Conservation (phyloP, 53 echinoderm and acorn worm species). For the Stichopus horrens region DNA sequence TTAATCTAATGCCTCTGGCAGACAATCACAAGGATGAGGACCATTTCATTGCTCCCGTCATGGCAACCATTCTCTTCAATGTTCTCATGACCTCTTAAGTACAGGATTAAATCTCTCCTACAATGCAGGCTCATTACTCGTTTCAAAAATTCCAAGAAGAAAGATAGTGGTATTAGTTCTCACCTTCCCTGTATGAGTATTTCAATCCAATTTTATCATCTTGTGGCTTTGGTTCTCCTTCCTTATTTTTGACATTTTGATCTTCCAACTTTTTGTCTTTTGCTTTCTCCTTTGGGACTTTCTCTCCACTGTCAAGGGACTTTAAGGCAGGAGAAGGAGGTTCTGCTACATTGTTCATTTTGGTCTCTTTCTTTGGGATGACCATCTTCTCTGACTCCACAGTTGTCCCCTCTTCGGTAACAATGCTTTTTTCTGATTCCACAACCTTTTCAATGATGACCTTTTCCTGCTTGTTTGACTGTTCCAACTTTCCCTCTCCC, state of each 20-base stretch:
- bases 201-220: slow-evolving; percentile 98
- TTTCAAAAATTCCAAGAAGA: too few relatives aligned
- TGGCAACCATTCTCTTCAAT: too few relatives aligned
- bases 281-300: slow-evolving; percentile 51
- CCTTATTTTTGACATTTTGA: slow-evolving; percentile 75
- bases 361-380: slow-evolving; percentile 37
- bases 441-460: neutral
- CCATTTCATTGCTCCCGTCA: too few relatives aligned
- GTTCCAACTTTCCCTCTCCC: neutral
- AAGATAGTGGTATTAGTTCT: slow-evolving; percentile 8
- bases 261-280: slow-evolving; percentile 75
- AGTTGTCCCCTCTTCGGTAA: neutral
- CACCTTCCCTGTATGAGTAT: slow-evolving; percentile 99
- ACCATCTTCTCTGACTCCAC: neutral
- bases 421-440: neutral
- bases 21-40: too few relatives aligned
- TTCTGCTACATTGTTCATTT: slow-evolving; percentile 16
- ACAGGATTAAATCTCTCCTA: too few relatives aligned
- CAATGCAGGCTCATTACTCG: too few relatives aligned
- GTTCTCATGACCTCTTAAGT: too few relatives aligned
- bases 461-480: neutral
- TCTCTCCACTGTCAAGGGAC: neutral
- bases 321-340: neutral
- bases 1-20: too few relatives aligned
- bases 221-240: slow-evolving; percentile 62